Conservation (phyloP, 2,797 vertebrate genomes). For the Novumbra hubbsi region DNA sequence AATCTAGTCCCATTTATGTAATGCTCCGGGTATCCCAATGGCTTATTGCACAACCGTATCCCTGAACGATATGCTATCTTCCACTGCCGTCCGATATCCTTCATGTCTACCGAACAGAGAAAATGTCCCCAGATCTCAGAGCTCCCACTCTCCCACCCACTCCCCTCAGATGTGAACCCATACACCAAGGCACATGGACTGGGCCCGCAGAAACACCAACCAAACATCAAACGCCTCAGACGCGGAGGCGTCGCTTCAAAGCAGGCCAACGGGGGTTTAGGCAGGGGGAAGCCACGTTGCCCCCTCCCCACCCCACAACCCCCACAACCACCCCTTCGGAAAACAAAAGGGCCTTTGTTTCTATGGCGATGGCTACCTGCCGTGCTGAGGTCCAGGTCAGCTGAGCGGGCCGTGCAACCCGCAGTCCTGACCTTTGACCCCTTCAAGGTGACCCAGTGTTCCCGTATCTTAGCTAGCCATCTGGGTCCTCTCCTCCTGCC, state of each 20-base stretch:
- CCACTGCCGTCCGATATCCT: neutral
- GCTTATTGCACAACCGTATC: neutral
- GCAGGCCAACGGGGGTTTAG: neutral
- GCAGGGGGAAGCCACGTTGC: neutral
- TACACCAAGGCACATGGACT: neutral
- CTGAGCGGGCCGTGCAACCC: slow-evolving; percentile 19
- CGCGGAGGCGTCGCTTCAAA: neutral
- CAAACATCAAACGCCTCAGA: slow-evolving; percentile 10
- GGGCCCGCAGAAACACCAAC: neutral
- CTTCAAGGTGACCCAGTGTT: slow-evolving; percentile 43
- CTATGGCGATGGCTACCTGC: slow-evolving; percentile 25
- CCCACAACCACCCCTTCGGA: slow-evolving; percentile 3
- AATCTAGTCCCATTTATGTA: slow-evolving; percentile 44
- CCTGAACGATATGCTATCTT: neutral
- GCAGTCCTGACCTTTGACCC: too few relatives aligned
- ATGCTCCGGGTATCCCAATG: neutral
- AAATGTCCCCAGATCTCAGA: neutral
- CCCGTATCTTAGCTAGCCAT: slow-evolving; percentile 28
- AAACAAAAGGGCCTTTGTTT: slow-evolving; percentile 30
- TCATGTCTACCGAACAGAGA: neutral
- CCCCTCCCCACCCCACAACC: neutral
- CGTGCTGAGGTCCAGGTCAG: slow-evolving; percentile 35
- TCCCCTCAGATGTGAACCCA: neutral
- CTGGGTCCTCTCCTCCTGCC: slow-evolving; percentile 25
- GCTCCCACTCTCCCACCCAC: neutral